phyloP scores from a whole-genome alignment of 2,888 invertebrate genomes.

The Zhuqinia jingwanae region DNA sequence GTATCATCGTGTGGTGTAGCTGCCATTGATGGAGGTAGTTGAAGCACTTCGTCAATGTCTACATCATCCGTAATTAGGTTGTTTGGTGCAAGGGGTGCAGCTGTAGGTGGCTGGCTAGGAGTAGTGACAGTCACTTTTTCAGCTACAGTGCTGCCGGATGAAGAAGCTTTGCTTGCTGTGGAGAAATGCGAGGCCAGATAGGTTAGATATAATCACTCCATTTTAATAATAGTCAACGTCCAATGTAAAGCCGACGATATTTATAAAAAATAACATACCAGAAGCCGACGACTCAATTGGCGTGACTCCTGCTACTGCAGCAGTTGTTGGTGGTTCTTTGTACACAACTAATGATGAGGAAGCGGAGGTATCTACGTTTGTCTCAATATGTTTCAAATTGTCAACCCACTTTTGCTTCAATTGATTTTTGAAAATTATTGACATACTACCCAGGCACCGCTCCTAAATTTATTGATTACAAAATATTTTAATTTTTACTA shows the following conservation, averaged over 20 bases:
- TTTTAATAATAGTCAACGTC: too few species aligned
- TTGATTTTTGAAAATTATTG: slow-evolving; percentile 56
- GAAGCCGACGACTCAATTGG: background rate
- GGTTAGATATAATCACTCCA: too few species aligned
- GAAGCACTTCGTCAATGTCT: slow-evolving; percentile 65
- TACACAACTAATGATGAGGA: slow-evolving; percentile 26
- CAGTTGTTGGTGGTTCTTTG: background rate
- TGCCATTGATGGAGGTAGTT: slow-evolving; percentile 60
- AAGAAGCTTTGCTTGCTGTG: slow-evolving; percentile 23
- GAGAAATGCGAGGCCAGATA: too few species aligned
- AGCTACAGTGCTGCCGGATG: slow-evolving; percentile 33
- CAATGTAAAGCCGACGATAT: too few species aligned
- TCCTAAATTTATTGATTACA: slow-evolving; percentile 66
- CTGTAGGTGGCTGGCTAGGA: slow-evolving; percentile 10
- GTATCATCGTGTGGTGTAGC: slow-evolving; percentile 4
- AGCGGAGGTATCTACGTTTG: background rate
- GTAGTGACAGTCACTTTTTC: background rate
- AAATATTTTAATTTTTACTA: background rate
- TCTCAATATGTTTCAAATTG: slow-evolving; percentile 52
- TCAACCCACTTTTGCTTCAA: slow-evolving; percentile 38
- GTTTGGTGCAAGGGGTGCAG: background rate
- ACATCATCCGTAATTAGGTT: slow-evolving; percentile 44
- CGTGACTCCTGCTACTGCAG: background rate
- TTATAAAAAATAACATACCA: too few species aligned
- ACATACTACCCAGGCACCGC: slow-evolving; percentile 72